A percentile compares a stretch with the other conserved stretches of the same genome.
Evolutionary conservation across 2,797 vertebrate species (phyloP).

Genomic region (Merluccius polli): DNA sequence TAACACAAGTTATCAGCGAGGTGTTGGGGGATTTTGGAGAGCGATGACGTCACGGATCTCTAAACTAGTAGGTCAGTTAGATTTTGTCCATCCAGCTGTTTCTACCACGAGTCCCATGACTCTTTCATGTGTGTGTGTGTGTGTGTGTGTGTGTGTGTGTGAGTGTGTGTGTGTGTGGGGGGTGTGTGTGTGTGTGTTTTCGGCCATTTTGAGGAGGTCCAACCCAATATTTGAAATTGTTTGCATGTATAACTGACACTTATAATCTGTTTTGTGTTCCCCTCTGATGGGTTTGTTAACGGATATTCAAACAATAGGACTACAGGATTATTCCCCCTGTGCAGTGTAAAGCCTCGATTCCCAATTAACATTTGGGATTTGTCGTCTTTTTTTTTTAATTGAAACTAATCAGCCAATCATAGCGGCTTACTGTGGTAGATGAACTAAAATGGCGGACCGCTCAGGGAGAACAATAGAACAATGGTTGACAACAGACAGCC

Average conservation of each 20-base stretch:
- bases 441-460: neutral
- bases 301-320: slow-evolving; percentile 33
- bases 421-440: neutral
- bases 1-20: neutral
- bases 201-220: neutral
- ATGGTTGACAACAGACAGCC: neutral
- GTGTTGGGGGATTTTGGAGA: slow-evolving; percentile 42
- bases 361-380: neutral
- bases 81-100: slow-evolving; percentile 43
- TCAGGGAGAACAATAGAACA: neutral
- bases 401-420: slow-evolving; percentile 4
- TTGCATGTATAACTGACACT: slow-evolving; percentile 42
- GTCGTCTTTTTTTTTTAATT: neutral
- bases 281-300: slow-evolving; percentile 48
- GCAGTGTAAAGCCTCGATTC: slow-evolving; percentile 14
- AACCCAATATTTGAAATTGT: slow-evolving; percentile 7
- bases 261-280: slow-evolving; percentile 38
- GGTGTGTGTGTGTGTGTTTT: too few species aligned
- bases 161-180: slow-evolving; percentile 7
- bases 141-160: neutral
- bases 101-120: slow-evolving; percentile 19
- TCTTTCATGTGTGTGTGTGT: neutral
- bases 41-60: slow-evolving; percentile 44
- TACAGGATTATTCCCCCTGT: slow-evolving; percentile 36
- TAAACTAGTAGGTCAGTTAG: slow-evolving; percentile 49